Evolutionary conservation across 2,888 invertebrate genomes (phyloP).

Genomic region (Timema podura): DNA sequence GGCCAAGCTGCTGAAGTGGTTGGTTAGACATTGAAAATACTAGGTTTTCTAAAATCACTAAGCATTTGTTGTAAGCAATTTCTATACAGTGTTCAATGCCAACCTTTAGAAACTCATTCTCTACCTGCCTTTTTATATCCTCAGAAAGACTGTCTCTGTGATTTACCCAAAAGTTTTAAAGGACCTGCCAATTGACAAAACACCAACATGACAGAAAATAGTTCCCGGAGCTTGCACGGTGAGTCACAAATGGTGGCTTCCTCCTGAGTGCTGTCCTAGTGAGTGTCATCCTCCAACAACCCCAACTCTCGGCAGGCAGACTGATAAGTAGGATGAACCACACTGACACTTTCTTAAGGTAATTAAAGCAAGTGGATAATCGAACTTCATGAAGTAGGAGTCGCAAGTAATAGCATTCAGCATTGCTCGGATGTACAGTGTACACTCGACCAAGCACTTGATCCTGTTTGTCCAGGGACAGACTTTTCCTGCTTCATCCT

Average conservation of each 20-base stretch:
- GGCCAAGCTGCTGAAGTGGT: no score
- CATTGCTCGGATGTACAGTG: no score
- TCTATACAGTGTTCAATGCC: no score
- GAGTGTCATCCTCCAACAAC: conserved; percentile 40
- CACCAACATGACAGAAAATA: conserved; percentile 25
- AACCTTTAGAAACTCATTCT: background rate
- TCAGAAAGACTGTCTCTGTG: conserved; percentile 24
- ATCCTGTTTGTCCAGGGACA: background rate
- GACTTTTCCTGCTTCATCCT: conserved; percentile 29
- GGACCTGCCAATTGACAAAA: conserved; percentile 11
- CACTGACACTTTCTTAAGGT: conserved; percentile 38
- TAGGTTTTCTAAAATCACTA: no score
- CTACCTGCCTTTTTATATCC: conserved; percentile 16
- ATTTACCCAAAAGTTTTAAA: conserved; percentile 26
- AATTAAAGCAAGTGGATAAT: conserved; percentile 38
- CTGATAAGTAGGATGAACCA: conserved; percentile 36
- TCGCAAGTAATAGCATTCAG: no score
- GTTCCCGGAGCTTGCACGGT: conserved; percentile 16
- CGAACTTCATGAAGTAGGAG: conserved; percentile 28
- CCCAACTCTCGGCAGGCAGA: conserved; percentile 37
- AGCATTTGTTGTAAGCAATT: no score
- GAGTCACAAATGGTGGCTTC: conserved; percentile 35
- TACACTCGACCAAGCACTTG: no score
- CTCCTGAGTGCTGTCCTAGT: conserved; percentile 38
- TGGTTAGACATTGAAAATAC: no score